Base-by-base conservation (phyloP, 2,113 vertebrate species). In the Elanus axillaris region DNA sequence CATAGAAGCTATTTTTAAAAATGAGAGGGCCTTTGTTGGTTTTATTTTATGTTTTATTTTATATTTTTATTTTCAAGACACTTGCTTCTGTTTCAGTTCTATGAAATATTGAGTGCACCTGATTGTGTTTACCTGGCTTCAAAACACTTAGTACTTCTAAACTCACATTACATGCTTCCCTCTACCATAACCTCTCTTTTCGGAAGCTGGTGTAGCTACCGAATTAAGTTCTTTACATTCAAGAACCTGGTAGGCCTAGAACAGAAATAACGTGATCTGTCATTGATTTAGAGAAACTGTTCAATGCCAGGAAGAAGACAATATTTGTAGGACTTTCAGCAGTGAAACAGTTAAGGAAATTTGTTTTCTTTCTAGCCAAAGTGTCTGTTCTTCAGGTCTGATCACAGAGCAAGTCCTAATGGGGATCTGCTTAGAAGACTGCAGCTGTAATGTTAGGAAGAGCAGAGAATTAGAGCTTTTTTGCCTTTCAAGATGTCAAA, bases 401-500 rank as follows among this genome's bases (percentile, higher is more conserved):
- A 88, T 88, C 63, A 76, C 31, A 90, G 52, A 62, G 20, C 32
- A 90, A 76, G 25, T 66, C 29, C 38, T 82, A 59, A 53, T 7
- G 8, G 66, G 43, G 16, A 67, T 58, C 55, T 87, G 17, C 60
- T 93, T 88, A 83, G 63, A 91, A 89, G 42, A 56, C 43, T 81
- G 19, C 42, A 87, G 42, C 53, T 77, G 42, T 12, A 73, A 60
- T 71, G 17, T 81, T 89, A 73, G 73, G 25, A 87, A 85, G 59
- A 93, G 62, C 10, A 81, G 48, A 91, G 74, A 66, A 88, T 80
- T 83, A 69, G 40, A 74, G 36, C 21, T 56, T 94, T 93, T 89
- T 89, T 91, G 64, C 62, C 45, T 95, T 89, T 90, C 42, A 87
- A 82, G 45, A 73, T 95, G 69, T 96, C 77, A 85, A 48, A 85